Evolutionary conservation across 1,140 invertebrate genomes (phyloP), one percentile per base, ranked within the genome.

Genomic region (Pseudomyrmex flavicornis): DNA sequence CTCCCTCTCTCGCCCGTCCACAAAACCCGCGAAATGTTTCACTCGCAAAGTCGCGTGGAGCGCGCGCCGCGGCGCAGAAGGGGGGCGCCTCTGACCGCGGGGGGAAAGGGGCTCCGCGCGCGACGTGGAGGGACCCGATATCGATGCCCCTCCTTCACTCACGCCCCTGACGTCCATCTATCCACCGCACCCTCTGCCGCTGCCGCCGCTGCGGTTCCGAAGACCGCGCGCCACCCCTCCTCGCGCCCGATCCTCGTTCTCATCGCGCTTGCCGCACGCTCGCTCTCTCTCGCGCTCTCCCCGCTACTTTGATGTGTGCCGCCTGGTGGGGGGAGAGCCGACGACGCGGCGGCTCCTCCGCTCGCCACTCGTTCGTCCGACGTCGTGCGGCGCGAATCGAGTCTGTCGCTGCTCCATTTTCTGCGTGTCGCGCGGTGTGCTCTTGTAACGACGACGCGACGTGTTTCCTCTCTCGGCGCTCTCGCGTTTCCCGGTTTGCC

Each of bases 11-110:
- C 80, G 61, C 44, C 87, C 88, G 87, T 90, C 89, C 92, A 89
- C 89, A 90, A 92, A 92, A 92, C 91, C 91, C 91, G 91, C 92
- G 92, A 93, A 93, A 93, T 93, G 93, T 93, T 94, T 93, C 92
- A 93, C 93, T 93, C 90, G 88, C 82, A 88, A 90, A 90, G 88
- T 90, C 87, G 88, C 86, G 88, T 88, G 85, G 84, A 89, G 85
- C 77, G 68, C 59, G 83, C 69, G 84, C 82, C 82, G 83, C 83
- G 88, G 44, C 65, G 52, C 63, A 22, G 76, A 48, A 54, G 65
- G 65, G 76, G 65, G 65, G 76, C 82, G 50, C 74, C 80, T 58
- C 50, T 17, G 26, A 13, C 61, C 46, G 46, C 9, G 46, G 80
- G 76, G 89, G 83, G 79, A 73, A 86, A 70, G 76, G 76, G 76